These are phyloP conservation scores for Lordiphosa collinella DNA, from an alignment of 1,140 invertebrate genomes.

Conservation along the genomic window DNA sequence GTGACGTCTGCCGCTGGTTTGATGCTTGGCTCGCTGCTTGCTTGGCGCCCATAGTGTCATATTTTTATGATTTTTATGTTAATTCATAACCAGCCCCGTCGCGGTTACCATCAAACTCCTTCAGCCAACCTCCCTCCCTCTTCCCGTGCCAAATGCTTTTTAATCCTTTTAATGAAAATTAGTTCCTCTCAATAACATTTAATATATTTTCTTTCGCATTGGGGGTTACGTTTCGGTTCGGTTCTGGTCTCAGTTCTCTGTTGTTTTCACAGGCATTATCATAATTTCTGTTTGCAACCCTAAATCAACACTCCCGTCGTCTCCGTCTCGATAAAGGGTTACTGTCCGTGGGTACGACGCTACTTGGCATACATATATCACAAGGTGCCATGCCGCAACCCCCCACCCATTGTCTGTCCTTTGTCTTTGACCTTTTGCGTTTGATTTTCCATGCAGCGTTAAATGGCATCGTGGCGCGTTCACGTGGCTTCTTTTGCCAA, in stretches of 20 bases:
- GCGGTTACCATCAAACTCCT: slow-evolving; percentile 30
- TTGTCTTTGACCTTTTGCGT: slow-evolving; percentile 61
- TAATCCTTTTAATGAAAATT: slow-evolving; percentile 79
- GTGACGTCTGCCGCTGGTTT: no score
- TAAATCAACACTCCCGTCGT: slow-evolving; percentile 74
- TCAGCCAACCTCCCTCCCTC: background rate
- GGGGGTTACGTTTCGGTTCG: slow-evolving; percentile 19
- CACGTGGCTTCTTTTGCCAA: slow-evolving; percentile 56
- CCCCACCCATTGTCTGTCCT: slow-evolving; percentile 15
- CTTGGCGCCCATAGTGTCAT: slow-evolving; percentile 55
- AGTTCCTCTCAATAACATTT: slow-evolving; percentile 79
- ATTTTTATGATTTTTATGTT: slow-evolving; percentile 79
- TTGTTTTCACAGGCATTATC: slow-evolving; percentile 78
- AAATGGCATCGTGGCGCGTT: slow-evolving; percentile 50
- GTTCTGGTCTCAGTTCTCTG: slow-evolving; percentile 17
- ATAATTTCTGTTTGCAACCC: slow-evolving; percentile 79
- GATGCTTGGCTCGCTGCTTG: no score
- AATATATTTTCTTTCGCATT: slow-evolving; percentile 76
- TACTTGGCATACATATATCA: slow-evolving; percentile 45
- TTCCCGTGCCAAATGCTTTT: slow-evolving; percentile 64
- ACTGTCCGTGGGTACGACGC: slow-evolving; percentile 19
- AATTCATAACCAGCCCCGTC: slow-evolving; percentile 66
- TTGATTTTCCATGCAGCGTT: slow-evolving; percentile 74
- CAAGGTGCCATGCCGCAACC: slow-evolving; percentile 31
- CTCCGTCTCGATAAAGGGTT: slow-evolving; percentile 61